Percentiles rank a stretch among this genome's conserved stretches.
These are phyloP conservation scores for Vanessa tameamea DNA, from an alignment of 1,140 invertebrate genomes.

Conservation along the genomic window DNA sequence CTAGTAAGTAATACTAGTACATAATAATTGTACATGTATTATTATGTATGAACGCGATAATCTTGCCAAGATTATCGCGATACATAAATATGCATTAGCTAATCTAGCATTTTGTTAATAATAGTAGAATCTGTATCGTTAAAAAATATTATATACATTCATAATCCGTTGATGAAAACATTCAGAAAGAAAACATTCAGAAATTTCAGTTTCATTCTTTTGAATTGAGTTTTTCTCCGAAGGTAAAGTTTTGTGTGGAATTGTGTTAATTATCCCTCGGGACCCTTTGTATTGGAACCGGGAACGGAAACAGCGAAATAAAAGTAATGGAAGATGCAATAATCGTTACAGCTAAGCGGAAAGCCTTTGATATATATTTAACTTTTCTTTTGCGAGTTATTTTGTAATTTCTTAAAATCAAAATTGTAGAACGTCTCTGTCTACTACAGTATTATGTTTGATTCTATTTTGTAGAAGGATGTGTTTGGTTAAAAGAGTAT, in stretches of 20 bases:
- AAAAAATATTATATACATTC: not conserved
- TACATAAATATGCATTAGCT: no score
- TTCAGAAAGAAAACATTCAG: not conserved
- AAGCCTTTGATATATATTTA: conserved; percentile 2
- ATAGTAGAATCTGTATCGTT: no score
- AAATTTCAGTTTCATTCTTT: conserved; percentile 21
- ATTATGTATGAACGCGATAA: no score
- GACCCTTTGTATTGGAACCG: conserved; percentile 8
- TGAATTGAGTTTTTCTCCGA: conserved; percentile 17
- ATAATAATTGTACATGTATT: no score
- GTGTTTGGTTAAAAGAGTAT: no score
- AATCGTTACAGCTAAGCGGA: conserved; percentile 4
- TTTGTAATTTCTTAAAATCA: no score
- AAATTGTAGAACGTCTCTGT: no score
- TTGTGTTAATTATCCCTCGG: conserved; percentile 20
- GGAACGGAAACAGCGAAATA: conserved; percentile 14
- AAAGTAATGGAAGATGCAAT: conserved; percentile 13
- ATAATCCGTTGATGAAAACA: not conserved
- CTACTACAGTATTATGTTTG: no score
- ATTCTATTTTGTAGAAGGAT: no score
- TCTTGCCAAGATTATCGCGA: no score
- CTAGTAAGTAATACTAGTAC: no score
- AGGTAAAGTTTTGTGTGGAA: conserved; percentile 20
- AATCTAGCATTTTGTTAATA: no score
- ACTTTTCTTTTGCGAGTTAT: not conserved